Evolutionary conservation across 2,888 invertebrate species (phyloP).

Genomic region (Calameuta pallipes): DNA sequence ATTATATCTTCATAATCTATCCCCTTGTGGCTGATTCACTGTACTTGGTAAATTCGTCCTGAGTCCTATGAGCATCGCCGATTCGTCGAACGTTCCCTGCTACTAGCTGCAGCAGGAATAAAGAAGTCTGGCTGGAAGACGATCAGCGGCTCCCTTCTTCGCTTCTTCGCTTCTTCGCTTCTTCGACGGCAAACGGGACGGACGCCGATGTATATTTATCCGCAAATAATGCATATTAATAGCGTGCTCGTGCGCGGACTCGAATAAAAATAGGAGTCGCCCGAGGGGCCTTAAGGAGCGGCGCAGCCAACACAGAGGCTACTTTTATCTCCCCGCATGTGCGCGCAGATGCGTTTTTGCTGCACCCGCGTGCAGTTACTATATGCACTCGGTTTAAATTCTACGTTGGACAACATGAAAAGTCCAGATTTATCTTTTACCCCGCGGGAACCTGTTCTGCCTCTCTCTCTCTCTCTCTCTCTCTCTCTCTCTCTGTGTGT

Average conservation of each 20-base stretch:
- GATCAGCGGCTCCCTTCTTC: neutral
- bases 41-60: neutral
- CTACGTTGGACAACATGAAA: constrained; percentile 36
- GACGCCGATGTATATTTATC: constrained; percentile 27
- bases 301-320: neutral
- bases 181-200: neutral
- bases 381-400: constrained; percentile 42
- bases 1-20: neutral
- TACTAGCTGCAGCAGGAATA: neutral
- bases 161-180: neutral
- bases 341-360: constrained; percentile 21
- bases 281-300: constrained; percentile 6
- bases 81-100: neutral
- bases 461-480: too few relatives aligned
- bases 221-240: constrained; percentile 44
- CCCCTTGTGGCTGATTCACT: neutral
- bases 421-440: constrained; percentile 47
- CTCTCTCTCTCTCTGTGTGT: too few relatives aligned
- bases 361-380: constrained; percentile 19
- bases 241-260: constrained; percentile 13
- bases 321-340: constrained; percentile 31
- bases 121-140: neutral
- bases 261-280: constrained; percentile 24
- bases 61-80: neutral
- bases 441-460: neutral